Base-by-base conservation (phyloP, 2,797 vertebrate genomes). In the Linurgus olivaceus region DNA sequence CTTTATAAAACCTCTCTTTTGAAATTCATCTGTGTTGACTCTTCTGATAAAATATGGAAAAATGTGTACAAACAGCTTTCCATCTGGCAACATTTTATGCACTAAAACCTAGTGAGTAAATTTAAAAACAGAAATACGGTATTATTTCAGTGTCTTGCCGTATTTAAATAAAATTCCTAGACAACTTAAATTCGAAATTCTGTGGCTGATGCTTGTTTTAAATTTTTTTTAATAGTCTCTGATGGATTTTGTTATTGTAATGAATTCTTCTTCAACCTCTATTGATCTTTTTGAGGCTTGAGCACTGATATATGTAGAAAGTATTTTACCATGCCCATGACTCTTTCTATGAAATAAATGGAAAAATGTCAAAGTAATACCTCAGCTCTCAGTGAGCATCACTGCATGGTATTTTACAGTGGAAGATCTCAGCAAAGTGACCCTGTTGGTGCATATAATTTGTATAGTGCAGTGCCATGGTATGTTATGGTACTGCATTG, bases 21-120 rank as follows among this genome's bases (percentile, higher is more conserved):
- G 44, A 92, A 96, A 90, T 67, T 80, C 10, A 28, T 45, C 52
- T 66, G 14, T 70, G 16, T 77, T 89, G 83, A 65, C 62, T 85
- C n/a, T 78, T 84, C 72, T 73, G 84, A 87, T 65, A 93, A 94
- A 94, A 80, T 37, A 67, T 4, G 50, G 40, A 26, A 82, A 95
- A 95, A 77, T 37, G 9, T 79, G 13, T 62, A 40, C 17, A 16
- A 91, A 78, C 17, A 89, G 42, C 78, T 82, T 93, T 88, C 48
- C 4, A 6, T 61, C 54, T 72, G 45, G 18, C 44, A 80, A 62
- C 4, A 3, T 40, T 67, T 47, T 17, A n/a, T 61, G 20, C 35
- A 37, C 63, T 79, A 62, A 88, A 76, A 59, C 26, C 24, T 47
- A 51, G 29, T 57, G 15, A 73, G n/a, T 54, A 76, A 67, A 79